Evolutionary conservation across 2,888 invertebrate species (phyloP).

Genomic region (Eupelmus urozonus): DNA sequence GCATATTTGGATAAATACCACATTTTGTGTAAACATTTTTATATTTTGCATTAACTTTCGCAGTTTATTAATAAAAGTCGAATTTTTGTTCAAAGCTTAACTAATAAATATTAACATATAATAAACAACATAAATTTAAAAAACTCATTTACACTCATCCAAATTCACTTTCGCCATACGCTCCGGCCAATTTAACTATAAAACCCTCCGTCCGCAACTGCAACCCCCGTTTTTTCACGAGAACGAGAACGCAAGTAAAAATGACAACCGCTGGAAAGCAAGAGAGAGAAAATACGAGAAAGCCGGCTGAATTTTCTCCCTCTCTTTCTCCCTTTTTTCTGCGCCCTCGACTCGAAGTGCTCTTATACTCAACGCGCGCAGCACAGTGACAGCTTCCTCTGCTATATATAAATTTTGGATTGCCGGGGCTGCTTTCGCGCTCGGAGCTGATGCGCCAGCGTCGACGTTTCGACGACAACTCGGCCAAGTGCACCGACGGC

Average conservation of each 20-base stretch:
- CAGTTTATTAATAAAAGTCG: no score
- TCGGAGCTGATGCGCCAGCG: no score
- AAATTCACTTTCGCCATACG: neutral
- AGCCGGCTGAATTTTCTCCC: neutral
- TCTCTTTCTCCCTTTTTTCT: slow-evolving; percentile 9
- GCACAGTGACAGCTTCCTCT: slow-evolving; percentile 32
- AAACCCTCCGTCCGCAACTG: neutral
- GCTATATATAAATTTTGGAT: slow-evolving; percentile 42
- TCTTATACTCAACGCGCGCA: slow-evolving; percentile 23
- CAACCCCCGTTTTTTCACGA: neutral
- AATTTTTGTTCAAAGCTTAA: no score
- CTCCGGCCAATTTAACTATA: slow-evolving; percentile 18
- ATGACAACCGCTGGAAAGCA: slow-evolving; percentile 2
- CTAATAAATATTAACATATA: no score
- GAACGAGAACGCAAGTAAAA: neutral
- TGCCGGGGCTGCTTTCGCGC: neutral
- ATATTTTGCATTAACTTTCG: no score
- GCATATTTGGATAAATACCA: no score
- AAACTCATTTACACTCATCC: no score
- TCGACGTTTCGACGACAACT: no score
- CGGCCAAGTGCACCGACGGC: no score
- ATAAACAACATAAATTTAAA: no score
- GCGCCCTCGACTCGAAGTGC: slow-evolving; percentile 31
- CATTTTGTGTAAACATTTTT: no score
- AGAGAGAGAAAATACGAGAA: slow-evolving; percentile 29